Percentiles rank a stretch among this genome's conserved stretches.
Evolutionary conservation across 1,140 invertebrate genomes (phyloP).

Genomic region (Bombus polaris): DNA sequence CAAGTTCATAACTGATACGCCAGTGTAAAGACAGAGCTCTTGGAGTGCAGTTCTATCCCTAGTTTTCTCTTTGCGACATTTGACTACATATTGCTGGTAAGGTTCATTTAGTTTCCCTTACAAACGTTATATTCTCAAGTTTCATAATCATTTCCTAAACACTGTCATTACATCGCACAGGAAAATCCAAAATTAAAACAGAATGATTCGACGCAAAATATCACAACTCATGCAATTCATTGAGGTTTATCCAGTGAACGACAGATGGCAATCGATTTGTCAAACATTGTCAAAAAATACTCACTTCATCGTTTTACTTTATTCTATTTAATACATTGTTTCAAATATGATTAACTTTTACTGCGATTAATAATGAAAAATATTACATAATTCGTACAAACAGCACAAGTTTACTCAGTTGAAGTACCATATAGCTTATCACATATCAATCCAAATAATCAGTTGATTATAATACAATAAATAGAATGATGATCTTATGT

Average conservation of each 20-base stretch:
- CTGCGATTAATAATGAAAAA: background rate
- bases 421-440: background rate
- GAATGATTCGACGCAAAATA: background rate
- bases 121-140: background rate
- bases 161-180: background rate
- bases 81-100: slow-evolving; percentile 9
- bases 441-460: background rate
- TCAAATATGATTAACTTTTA: background rate
- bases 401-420: background rate
- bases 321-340: background rate
- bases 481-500: background rate
- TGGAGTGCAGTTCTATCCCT: background rate
- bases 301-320: background rate
- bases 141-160: background rate
- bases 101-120: background rate
- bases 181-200: background rate
- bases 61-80: background rate
- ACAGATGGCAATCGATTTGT: slow-evolving; percentile 48
- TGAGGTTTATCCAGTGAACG: slow-evolving; percentile 19
- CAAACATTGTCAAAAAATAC: background rate
- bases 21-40: slow-evolving; percentile 14
- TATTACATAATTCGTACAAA: background rate
- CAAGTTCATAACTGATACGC: background rate
- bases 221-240: background rate
- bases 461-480: background rate